Base-by-base conservation (phyloP, 2,113 vertebrate genomes). In the Sialia sialis region DNA sequence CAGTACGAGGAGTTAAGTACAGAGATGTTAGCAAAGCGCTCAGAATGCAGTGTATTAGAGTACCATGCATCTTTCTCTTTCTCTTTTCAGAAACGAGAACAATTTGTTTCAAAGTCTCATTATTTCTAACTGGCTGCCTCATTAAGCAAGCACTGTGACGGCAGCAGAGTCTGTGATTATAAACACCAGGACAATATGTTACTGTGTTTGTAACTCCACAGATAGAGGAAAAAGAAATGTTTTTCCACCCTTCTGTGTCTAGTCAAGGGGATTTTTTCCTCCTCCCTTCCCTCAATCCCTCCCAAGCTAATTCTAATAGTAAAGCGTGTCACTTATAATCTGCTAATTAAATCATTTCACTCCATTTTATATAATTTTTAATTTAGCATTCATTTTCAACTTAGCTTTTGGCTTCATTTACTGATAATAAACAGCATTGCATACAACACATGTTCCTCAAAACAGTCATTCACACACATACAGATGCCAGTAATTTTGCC, bases 361-460 rank as follows among this genome's bases (percentile, higher is more conserved):
- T 97, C 95, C 96, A 90, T 97, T 98, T 98, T 98, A 97, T 98
- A 97, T 98, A 98, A 98, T 98, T 98, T 98, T 98, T 98, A 97
- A 98, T 98, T 98, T 98, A 97, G 97, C 97, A 98, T 98, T 98
- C 98, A 98, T 98, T 98, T 98, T 98, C 98, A 97, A 97, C 97
- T 97, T 98, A 95, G 98, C 98, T 98, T 97, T 98, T 98, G 98
- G 98, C 97, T 98, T 98, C 97, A 97, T 97, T 98, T 98, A 69
- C 97, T 97, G 97, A 98, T 98, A 98, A 98, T 98, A 98, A 98
- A 98, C 97, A 98, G 96, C 96, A 96, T 96, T 97, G 97, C 96
- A 97, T 94, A 97, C 96, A 98, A 96, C 97, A 98, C 98, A 98
- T 98, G 98, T 97, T 97, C 96, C 92, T 95, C 97, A 95, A 93